Percentiles rank a stretch among this genome's conserved stretches.
phyloP scores from a whole-genome alignment of 1,140 invertebrate species.

The Heliconius nattereri region DNA sequence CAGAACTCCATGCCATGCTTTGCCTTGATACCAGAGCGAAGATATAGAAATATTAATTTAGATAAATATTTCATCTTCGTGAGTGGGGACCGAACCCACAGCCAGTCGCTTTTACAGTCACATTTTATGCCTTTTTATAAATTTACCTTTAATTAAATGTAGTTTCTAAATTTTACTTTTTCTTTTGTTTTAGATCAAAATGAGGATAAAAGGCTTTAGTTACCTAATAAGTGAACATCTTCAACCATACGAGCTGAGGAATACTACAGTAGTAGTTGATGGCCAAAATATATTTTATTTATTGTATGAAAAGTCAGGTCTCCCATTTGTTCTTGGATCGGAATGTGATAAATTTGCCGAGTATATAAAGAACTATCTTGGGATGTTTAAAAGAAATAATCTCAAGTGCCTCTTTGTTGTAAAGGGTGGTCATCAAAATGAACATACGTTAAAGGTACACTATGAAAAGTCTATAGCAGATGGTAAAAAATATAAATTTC shows the following conservation, averaged over 20 bases:
- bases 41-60: no score
- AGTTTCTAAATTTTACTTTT: no score
- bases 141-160: no score
- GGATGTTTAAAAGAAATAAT: slow-evolving; percentile 50
- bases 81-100: background rate
- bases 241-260: slow-evolving; percentile 24
- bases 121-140: no score
- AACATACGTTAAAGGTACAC: slow-evolving; percentile 10
- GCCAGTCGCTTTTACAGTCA: background rate
- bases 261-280: slow-evolving; percentile 52
- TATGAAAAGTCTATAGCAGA: background rate
- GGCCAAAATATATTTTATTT: slow-evolving; percentile 53
- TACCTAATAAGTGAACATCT: slow-evolving; percentile 11
- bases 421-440: slow-evolving; percentile 49
- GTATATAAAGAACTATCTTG: slow-evolving; percentile 40
- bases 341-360: slow-evolving; percentile 49
- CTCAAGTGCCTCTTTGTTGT: slow-evolving; percentile 56
- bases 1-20: background rate
- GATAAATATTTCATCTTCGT: no score
- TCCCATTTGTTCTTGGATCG: slow-evolving; percentile 42
- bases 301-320: slow-evolving; percentile 33
- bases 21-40: background rate
- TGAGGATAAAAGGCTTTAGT: slow-evolving; percentile 29
- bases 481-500: slow-evolving; percentile 21
- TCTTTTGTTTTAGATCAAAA: slow-evolving; percentile 30